Percentiles rank a stretch among this genome's conserved stretches.
These are phyloP conservation scores for Oreocharis arfaki DNA, from an alignment of 2,113 vertebrate genomes.

Conservation along the genomic window DNA sequence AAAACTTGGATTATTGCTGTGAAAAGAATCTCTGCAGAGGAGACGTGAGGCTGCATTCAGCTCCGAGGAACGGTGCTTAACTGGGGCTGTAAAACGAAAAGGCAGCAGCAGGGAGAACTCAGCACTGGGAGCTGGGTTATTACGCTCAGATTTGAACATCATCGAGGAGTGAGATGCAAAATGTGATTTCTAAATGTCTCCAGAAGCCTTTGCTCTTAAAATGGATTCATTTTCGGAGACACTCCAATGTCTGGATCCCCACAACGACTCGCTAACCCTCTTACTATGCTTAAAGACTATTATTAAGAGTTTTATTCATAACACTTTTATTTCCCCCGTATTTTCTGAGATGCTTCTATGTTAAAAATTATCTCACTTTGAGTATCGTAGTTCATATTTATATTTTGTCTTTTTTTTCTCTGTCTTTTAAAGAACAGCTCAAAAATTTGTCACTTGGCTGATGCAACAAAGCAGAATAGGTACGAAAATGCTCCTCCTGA, in stretches of 20 bases:
- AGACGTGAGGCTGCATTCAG: background rate
- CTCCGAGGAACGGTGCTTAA: background rate
- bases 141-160: background rate
- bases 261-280: background rate
- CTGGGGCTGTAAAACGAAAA: background rate
- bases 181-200: background rate
- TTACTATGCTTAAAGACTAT: background rate
- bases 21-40: background rate
- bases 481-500: background rate
- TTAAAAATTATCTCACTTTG: background rate
- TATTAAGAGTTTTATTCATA: background rate
- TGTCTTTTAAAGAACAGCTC: background rate
- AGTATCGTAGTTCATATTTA: background rate
- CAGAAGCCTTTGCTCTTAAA: background rate
- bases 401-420: background rate
- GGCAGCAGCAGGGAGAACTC: background rate
- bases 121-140: background rate
- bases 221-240: background rate
- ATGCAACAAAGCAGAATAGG: background rate
- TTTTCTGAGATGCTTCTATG: background rate
- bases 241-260: background rate
- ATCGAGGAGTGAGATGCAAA: background rate
- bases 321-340: background rate
- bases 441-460: background rate
- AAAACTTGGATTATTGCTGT: background rate